Evolutionary conservation across 2,113 vertebrate species (phyloP).

Genomic region (Acanthisitta chloris): DNA sequence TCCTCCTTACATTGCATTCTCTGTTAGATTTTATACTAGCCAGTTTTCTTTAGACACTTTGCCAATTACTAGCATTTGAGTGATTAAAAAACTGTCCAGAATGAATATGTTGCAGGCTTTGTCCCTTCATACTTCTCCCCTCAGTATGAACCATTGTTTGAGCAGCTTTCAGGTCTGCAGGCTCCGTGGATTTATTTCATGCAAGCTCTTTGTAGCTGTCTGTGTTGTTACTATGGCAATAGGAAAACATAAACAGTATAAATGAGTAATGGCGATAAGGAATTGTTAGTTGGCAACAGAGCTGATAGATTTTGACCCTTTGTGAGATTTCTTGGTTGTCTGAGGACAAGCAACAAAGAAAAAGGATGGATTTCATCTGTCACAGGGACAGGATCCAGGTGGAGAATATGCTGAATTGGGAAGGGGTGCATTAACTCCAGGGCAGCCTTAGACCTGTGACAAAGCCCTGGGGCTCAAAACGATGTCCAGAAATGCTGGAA

Average conservation of each 20-base stretch:
- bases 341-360: background rate
- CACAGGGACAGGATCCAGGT: background rate
- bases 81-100: background rate
- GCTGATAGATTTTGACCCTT: conserved; percentile 20
- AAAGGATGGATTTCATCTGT: conserved; percentile 17
- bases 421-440: background rate
- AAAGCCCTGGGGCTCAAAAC: background rate
- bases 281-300: conserved; percentile 51
- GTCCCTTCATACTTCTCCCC: background rate
- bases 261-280: conserved; percentile 51
- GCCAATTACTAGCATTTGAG: background rate
- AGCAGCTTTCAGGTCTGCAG: background rate
- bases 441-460: background rate
- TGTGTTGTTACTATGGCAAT: conserved; percentile 33
- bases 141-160: background rate
- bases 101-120: background rate
- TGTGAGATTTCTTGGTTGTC: conserved; percentile 15
- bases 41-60: background rate
- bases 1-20: background rate
- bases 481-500: background rate
- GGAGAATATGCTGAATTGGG: background rate
- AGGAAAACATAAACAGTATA: conserved; percentile 54
- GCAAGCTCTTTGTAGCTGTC: conserved; percentile 35
- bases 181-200: conserved; percentile 55
- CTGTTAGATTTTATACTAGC: background rate